These are phyloP conservation scores for Gopherus flavomarginatus DNA, from an alignment of 2,113 vertebrate genomes.

Conservation along the genomic window DNA sequence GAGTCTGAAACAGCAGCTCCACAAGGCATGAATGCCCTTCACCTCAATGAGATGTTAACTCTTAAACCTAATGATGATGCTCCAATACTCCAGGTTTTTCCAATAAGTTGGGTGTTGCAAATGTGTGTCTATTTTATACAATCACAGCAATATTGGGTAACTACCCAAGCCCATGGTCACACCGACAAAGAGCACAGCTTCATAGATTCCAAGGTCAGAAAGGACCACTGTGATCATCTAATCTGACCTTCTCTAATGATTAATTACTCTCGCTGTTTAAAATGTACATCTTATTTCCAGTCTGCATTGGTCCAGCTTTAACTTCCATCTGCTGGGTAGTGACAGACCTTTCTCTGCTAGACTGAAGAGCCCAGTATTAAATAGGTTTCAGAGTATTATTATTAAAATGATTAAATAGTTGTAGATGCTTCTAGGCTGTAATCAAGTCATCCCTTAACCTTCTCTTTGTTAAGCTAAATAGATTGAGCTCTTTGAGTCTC, in stretches of 20 bases:
- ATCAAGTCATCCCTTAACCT: neutral
- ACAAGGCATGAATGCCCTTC: neutral
- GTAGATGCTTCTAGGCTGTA: neutral
- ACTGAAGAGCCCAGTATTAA: neutral
- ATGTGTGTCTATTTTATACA: neutral
- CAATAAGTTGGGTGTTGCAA: neutral
- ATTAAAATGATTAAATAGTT: neutral
- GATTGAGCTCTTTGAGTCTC: neutral
- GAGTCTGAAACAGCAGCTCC: neutral
- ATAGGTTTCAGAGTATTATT: too few species aligned
- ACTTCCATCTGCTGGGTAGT: too few species aligned
- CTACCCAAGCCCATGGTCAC: too few species aligned
- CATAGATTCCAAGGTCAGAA: neutral
- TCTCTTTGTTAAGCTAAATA: neutral
- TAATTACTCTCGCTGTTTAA: neutral
- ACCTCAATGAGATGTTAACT: neutral
- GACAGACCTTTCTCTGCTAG: neutral
- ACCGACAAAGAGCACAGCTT: neutral
- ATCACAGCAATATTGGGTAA: too few species aligned
- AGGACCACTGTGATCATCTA: neutral
- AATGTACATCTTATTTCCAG: neutral
- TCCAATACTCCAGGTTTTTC: neutral
- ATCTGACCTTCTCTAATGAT: neutral
- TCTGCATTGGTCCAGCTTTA: neutral
- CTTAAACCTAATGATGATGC: neutral